Conservation (phyloP, 1,140 invertebrate species). For the Aphelenchoides besseyi region DNA sequence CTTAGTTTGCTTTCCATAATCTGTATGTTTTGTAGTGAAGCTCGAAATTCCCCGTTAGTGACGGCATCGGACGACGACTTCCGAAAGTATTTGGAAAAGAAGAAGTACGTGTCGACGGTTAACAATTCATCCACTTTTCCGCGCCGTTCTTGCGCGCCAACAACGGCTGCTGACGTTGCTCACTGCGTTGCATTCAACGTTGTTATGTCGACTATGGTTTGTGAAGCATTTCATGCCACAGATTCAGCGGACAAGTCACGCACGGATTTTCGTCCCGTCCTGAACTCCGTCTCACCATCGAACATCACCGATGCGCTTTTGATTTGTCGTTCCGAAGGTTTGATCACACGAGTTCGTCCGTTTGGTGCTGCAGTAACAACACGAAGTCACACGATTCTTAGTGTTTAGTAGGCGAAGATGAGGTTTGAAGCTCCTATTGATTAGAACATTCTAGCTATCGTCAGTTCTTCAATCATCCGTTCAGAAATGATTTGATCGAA, state of each 20-base stretch:
- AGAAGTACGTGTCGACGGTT: conserved; percentile 12
- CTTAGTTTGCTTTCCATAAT: background rate
- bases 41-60: conserved; percentile 22
- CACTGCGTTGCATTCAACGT: conserved; percentile 46
- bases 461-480: conserved; percentile 53
- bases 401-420: conserved; percentile 41
- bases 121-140: conserved; percentile 22
- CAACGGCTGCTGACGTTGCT: conserved; percentile 20
- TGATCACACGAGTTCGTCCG: conserved; percentile 37
- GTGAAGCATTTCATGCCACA: conserved; percentile 11
- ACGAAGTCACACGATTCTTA: background rate
- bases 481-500: conserved; percentile 41
- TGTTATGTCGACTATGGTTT: conserved; percentile 33
- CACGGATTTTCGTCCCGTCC: background rate
- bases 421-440: background rate
- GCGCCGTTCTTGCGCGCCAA: conserved; percentile 24
- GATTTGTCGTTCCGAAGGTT: conserved; percentile 40
- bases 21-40: conserved; percentile 30
- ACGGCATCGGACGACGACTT: conserved; percentile 33
- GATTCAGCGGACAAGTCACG: conserved; percentile 26
- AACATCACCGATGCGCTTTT: conserved; percentile 35
- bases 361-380: conserved; percentile 23
- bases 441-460: conserved; percentile 42
- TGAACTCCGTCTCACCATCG: background rate
- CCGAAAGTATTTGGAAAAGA: conserved; percentile 23